A percentile compares a stretch with the other conserved stretches of the same genome.
Evolutionary conservation across 2,113 vertebrate genomes (phyloP).

Genomic region (Charadrius vociferus): DNA sequence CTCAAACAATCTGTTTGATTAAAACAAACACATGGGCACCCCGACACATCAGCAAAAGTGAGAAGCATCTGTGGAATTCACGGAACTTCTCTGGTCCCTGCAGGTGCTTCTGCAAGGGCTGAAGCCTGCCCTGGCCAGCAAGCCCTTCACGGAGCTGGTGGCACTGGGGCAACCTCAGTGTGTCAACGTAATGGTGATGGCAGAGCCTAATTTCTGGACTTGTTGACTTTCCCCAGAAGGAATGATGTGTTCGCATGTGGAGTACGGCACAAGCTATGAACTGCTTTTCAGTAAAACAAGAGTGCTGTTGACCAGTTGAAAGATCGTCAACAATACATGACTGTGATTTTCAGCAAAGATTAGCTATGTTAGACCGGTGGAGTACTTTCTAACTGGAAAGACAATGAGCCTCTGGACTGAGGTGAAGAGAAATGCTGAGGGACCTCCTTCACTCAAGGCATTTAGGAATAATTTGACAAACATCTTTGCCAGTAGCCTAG

Average conservation of each 20-base stretch:
- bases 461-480: neutral
- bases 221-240: neutral
- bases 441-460: neutral
- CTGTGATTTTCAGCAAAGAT: neutral
- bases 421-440: neutral
- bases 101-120: neutral
- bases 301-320: neutral
- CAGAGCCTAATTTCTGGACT: neutral
- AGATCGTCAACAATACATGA: neutral
- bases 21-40: neutral
- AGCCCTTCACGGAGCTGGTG: neutral
- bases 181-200: fast-evolving
- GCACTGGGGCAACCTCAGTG: neutral
- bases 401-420: neutral
- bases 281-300: neutral
- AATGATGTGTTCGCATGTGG: fast-evolving
- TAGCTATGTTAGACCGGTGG: neutral
- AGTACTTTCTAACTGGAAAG: neutral
- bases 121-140: neutral
- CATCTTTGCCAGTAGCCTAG: neutral
- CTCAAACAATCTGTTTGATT: neutral
- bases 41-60: neutral
- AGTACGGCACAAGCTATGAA: neutral
- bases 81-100: neutral
- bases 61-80: neutral